Conservation (phyloP, 2,888 invertebrate genomes). For the Zelleria hepariella region DNA sequence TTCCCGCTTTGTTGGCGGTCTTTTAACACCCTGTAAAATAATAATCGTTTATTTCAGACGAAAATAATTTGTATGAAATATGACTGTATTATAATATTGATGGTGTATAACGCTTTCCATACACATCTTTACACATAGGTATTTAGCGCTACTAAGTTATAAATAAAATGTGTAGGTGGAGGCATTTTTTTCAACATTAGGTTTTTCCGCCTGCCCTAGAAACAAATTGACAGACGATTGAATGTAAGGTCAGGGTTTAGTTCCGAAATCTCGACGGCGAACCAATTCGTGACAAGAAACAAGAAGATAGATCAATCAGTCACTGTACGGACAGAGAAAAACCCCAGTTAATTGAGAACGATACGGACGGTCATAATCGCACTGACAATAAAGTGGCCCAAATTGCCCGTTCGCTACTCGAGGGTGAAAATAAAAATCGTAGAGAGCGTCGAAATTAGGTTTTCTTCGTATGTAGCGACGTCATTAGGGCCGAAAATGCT, state of each 20-base stretch:
- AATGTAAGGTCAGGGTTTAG: background rate
- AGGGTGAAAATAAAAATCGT: slow-evolving; percentile 67
- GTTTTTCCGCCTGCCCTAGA: too few relatives aligned
- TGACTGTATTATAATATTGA: too few relatives aligned
- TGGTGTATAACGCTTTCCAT: too few relatives aligned
- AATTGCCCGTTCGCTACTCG: slow-evolving; percentile 51
- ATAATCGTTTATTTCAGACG: too few relatives aligned
- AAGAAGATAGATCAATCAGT: slow-evolving; percentile 14
- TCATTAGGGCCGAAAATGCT: slow-evolving; percentile 53
- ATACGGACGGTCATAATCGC: slow-evolving; percentile 16
- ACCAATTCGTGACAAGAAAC: slow-evolving; percentile 5
- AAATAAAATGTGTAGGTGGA: too few relatives aligned
- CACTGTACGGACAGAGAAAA: slow-evolving; percentile 20
- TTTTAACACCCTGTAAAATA: too few relatives aligned
- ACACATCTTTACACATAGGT: too few relatives aligned
- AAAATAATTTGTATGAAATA: too few relatives aligned
- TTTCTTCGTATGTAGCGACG: slow-evolving; percentile 40
- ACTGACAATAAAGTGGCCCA: slow-evolving; percentile 38
- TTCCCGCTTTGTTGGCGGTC: too few relatives aligned
- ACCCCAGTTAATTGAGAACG: slow-evolving; percentile 22
- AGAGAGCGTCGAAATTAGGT: slow-evolving; percentile 64
- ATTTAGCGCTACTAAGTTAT: too few relatives aligned
- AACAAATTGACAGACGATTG: too few relatives aligned
- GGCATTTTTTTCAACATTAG: too few relatives aligned
- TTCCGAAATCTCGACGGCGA: background rate